phyloP scores from a whole-genome alignment of 2,797 vertebrate species.

The Smutsia temminckii region DNA sequence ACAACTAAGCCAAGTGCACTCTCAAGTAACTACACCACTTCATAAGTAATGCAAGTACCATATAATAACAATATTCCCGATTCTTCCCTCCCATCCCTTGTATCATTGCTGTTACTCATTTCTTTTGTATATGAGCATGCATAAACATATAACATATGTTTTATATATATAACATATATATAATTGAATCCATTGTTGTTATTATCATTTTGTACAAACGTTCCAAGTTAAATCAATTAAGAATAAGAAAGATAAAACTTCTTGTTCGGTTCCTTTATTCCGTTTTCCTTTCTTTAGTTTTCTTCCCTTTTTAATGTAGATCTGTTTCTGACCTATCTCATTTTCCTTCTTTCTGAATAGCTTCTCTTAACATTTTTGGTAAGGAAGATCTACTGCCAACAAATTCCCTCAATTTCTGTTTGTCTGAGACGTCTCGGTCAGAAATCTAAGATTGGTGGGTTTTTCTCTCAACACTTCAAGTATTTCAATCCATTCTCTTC shows the following conservation, averaged over 20 bases:
- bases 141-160: background rate
- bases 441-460: background rate
- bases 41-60: background rate
- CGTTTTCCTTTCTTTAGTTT: background rate
- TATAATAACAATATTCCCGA: background rate
- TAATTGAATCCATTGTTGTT: background rate
- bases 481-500: background rate
- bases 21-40: background rate
- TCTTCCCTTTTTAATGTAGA: background rate
- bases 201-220: background rate
- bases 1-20: background rate
- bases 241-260: background rate
- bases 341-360: background rate
- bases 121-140: background rate
- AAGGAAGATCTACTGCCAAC: background rate
- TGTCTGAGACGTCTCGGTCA: background rate
- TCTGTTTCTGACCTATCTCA: background rate
- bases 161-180: too few relatives aligned
- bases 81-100: background rate
- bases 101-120: background rate
- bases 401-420: background rate
- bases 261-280: background rate
- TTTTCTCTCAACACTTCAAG: background rate
- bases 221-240: background rate
- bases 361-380: background rate